Evolutionary conservation across 1,140 invertebrate genomes (phyloP), one percentile per base, ranked within the genome.

Genomic region (Drosophila lowei): DNA sequence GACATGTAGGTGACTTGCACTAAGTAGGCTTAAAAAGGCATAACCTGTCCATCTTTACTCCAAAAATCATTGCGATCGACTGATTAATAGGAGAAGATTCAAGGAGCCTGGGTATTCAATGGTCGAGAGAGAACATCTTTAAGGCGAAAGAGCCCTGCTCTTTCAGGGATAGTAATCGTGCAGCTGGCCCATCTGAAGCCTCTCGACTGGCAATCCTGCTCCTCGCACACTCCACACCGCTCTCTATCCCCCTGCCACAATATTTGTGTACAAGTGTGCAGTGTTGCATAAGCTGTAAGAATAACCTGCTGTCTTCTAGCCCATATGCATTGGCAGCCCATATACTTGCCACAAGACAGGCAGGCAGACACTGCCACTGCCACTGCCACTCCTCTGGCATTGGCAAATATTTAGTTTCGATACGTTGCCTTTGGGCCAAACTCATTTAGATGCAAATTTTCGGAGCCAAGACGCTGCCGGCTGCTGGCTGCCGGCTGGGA

Each of bases 241-340:
- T 9, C 8, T 43, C 34, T 43, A 23, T 5, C 25, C n/a, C 4
- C 42, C 70, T 77, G 50, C 6, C 64, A 81, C 56, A 86, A 86
- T 86, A 68, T 86, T 86, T 86, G 81, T 75, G 64, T 75, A 88
- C 77, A 81, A 75, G 81, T 86, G 81, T 88, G 81, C 83, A 86
- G 65, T 86, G 83, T 88, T 86, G 81, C 81, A 86, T 86, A 88
- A 86, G 83, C 86, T 86, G 83, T 86, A 86, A 86, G 81, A 86
- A 86, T 86, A 88, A 81, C 77, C 79, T 64, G 75, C 47, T 67
- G 42, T 38, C 61, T 13, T 38, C 3, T 38, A 13, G 30, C 30
- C 30, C 30, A 30, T 25, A 30, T 30, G 30, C 30, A 30, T 30
- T 30, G 30, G 30, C 30, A 30, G 30, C 28, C 47, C 56, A 25